phyloP scores from a whole-genome alignment of 1,140 invertebrate genomes.

The Orussus abietinus region DNA sequence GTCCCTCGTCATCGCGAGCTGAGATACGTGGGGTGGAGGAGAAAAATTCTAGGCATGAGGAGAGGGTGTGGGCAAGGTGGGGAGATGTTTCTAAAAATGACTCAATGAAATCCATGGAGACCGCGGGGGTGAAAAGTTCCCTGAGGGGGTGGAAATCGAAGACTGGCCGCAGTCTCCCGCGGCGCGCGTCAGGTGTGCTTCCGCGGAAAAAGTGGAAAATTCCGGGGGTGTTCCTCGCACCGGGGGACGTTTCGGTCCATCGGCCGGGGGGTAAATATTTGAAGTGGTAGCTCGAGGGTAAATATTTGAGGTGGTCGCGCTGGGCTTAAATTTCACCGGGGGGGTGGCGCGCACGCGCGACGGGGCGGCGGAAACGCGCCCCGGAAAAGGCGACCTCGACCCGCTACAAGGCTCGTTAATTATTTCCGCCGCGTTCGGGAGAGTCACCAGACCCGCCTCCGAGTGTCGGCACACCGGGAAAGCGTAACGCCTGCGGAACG shows the following conservation, averaged over 20 bases:
- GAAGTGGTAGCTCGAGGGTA: constrained; percentile 18
- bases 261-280: too few species aligned
- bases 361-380: constrained; percentile 5
- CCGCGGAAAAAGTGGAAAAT: too few species aligned
- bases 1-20: too few species aligned
- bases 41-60: too few species aligned
- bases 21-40: too few species aligned
- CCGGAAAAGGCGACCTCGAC: constrained; percentile 1
- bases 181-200: too few species aligned
- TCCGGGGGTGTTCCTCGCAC: constrained; percentile 24
- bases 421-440: constrained; percentile 45
- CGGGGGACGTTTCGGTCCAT: constrained; percentile 23
- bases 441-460: constrained; percentile 29
- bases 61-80: too few species aligned
- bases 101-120: too few species aligned
- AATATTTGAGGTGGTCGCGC: constrained; percentile 28
- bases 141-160: constrained; percentile 26
- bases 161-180: constrained; percentile 29
- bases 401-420: constrained; percentile 42
- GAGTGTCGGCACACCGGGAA: too few species aligned
- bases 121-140: too few species aligned
- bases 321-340: constrained; percentile 27
- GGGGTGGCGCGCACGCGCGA: constrained; percentile 13
- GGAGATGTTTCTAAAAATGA: too few species aligned
- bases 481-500: background rate